phyloP scores from a whole-genome alignment of 2,113 vertebrate genomes.

The Hippocampus barbouri region DNA sequence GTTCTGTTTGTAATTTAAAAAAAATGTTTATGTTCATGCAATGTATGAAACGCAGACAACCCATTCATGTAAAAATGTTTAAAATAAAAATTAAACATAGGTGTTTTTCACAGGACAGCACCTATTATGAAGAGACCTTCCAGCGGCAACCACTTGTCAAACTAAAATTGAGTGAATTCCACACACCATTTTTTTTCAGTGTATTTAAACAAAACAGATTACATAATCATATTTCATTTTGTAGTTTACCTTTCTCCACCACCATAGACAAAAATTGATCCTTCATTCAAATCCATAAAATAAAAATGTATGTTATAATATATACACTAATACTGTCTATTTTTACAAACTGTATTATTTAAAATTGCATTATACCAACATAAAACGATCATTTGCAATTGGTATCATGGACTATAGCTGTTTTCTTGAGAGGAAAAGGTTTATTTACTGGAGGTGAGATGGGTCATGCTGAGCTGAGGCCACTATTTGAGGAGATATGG shows the following conservation, averaged over 20 bases:
- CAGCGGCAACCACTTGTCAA: background rate
- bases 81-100: no score
- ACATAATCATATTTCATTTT: background rate
- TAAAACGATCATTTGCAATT: background rate
- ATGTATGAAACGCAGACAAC: no score
- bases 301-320: background rate
- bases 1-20: background rate
- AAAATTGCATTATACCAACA: background rate
- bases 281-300: background rate
- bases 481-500: conserved; percentile 1
- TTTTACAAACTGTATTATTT: background rate
- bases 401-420: background rate
- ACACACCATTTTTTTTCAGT: no score
- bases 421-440: background rate
- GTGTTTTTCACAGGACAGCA: background rate
- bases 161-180: no score
- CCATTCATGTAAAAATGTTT: no score
- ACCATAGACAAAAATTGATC: background rate
- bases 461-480: background rate
- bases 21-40: no score
- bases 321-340: background rate
- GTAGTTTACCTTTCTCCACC: background rate
- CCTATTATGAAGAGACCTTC: background rate
- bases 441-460: no score
- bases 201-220: background rate